These are phyloP conservation scores for Macrosteles quadrilineatus DNA, from an alignment of 1,140 invertebrate genomes.

Conservation along the genomic window DNA sequence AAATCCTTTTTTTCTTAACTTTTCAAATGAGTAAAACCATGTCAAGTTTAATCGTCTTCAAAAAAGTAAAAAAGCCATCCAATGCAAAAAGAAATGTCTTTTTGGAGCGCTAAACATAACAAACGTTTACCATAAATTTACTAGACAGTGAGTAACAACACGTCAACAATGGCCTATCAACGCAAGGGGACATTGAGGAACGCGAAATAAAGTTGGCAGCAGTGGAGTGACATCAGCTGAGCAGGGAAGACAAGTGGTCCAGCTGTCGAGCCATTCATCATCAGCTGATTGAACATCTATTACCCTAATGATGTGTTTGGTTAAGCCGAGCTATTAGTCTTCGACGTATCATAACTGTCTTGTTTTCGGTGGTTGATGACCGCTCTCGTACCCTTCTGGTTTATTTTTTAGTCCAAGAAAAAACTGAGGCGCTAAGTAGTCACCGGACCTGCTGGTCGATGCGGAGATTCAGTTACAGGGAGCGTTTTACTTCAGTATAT, in stretches of 20 bases:
- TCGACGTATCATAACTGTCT: constrained; percentile 15
- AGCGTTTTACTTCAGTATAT: too few species aligned
- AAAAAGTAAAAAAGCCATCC: too few species aligned
- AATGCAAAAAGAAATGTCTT: too few species aligned
- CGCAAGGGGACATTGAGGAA: not conserved
- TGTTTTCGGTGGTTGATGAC: constrained; percentile 19
- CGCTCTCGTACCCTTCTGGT: not conserved
- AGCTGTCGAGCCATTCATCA: too few species aligned
- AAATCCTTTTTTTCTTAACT: too few species aligned
- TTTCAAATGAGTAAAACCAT: too few species aligned
- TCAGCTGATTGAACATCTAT: not conserved
- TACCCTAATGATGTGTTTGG: constrained; percentile 20
- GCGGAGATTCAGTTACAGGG: too few species aligned
- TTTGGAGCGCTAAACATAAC: too few species aligned
- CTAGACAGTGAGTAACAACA: not conserved
- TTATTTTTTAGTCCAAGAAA: not conserved
- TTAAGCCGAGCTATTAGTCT: constrained; percentile 14
- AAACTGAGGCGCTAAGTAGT: not conserved
- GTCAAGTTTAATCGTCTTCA: too few species aligned
- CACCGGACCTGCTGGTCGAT: not conserved
- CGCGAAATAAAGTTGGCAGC: constrained; percentile 7
- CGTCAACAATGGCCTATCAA: not conserved
- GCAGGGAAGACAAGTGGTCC: not conserved
- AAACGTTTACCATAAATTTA: not conserved
- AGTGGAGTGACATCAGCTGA: not conserved